phyloP scores from a whole-genome alignment of 2,888 invertebrate genomes.

The Ennomos quercinarius region DNA sequence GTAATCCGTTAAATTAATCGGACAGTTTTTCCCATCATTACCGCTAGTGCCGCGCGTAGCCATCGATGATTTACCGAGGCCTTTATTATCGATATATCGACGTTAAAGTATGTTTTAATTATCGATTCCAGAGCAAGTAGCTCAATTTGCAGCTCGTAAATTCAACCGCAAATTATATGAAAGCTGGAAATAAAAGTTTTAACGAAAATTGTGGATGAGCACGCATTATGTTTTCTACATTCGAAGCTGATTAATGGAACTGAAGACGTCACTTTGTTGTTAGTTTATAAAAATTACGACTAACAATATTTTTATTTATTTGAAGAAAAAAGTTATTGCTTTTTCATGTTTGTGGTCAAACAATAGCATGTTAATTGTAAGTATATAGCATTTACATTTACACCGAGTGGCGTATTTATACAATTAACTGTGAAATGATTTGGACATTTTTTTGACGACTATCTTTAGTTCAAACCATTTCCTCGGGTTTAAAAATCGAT shows the following conservation, averaged over 20 bases:
- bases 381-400: too few relatives aligned
- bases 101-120: constrained; percentile 39
- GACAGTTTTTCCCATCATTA: constrained; percentile 18
- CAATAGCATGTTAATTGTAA: too few relatives aligned
- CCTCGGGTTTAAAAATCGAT: too few relatives aligned
- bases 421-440: too few relatives aligned
- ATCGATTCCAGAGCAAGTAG: constrained; percentile 41
- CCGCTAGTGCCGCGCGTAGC: constrained; percentile 20
- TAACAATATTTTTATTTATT: too few relatives aligned
- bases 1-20: constrained; percentile 13
- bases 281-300: too few relatives aligned
- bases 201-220: not conserved
- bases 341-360: too few relatives aligned
- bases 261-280: not conserved
- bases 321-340: too few relatives aligned
- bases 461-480: too few relatives aligned
- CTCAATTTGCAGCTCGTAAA: constrained; percentile 42
- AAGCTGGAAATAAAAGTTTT: not conserved
- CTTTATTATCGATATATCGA: constrained; percentile 33
- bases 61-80: constrained; percentile 27
- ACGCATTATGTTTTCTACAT: not conserved
- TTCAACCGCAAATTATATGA: constrained; percentile 28
- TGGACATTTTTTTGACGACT: too few relatives aligned
- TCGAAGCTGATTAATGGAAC: not conserved
- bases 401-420: too few relatives aligned